Evolutionary conservation across 2,797 vertebrate species (phyloP), one percentile per base, ranked within the genome.

Genomic region (Intellagama lesueurii): DNA sequence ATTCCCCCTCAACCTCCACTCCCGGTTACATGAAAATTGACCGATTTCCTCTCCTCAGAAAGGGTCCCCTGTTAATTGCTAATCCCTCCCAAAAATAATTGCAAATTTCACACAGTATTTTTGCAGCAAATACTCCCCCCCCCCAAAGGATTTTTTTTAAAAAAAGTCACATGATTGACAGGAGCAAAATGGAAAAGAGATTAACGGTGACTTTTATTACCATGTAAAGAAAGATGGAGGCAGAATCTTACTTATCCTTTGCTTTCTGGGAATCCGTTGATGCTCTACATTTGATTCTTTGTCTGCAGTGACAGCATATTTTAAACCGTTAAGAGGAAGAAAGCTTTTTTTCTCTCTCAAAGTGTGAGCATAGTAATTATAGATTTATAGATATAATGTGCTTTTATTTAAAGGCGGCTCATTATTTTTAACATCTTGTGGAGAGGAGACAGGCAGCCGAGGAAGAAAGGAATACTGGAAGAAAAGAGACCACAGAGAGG

Each of bases 131-230:
- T 88, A 85, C 35, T 4, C 7, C 52, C 52, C 52, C 52, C 11
- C 52, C 1, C 9, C 3, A n/a, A 88, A 85, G 8, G n/a, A 40
- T 40, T 40, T 40, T 40, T 40, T 40, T 40, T 22, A 68, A n/a
- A 52, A 22, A 75, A 56, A 16, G 26, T 26, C 7, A 14, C 32
- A 92, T 91, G 78, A 92, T 81, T 94, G 86, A 89, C 92, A 94
- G 86, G 40, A 64, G 91, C 83, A 40, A 89, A 92, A 92, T 87
- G 83, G 80, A 90, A 93, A 94, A 92, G 85, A 94, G 90, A 92
- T 93, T 93, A 91, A 86, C 73, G 30, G 81, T 47, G 75, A 88
- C 87, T 92, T 92, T 95, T 92, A 88, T 93, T 89, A 79, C 85
- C 76, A 22, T 76, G 66, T 90, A 86, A 93, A 93, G 35, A 89